Percentiles rank a stretch among this genome's conserved stretches.
Evolutionary conservation across 2,113 vertebrate genomes (phyloP).

Genomic region (Rafetus swinhoei): DNA sequence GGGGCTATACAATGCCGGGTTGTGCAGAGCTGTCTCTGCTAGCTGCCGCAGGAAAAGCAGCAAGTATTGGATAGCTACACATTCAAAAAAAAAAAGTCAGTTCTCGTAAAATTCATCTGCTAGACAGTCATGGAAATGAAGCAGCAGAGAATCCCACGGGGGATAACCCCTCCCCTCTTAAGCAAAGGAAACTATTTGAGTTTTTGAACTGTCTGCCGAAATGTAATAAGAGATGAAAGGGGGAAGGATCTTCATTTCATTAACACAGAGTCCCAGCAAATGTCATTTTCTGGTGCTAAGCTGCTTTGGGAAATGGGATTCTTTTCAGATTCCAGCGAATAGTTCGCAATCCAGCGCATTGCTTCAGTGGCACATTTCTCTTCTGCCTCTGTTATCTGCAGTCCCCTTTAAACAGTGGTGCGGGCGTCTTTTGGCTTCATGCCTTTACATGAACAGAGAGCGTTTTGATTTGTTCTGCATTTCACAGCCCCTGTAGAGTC

Average conservation of each 20-base stretch:
- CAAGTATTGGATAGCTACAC: conserved; percentile 47
- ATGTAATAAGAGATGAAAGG: conserved; percentile 71
- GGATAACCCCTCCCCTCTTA: conserved; percentile 67
- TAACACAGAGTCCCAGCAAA: conserved; percentile 73
- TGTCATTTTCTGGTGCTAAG: conserved; percentile 66
- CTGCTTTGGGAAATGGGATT: conserved; percentile 67
- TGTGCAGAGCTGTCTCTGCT: conserved; percentile 34
- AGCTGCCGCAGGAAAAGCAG: conserved; percentile 24
- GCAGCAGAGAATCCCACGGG: conserved; percentile 63
- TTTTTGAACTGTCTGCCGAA: conserved; percentile 71
- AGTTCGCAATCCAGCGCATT: conserved; percentile 64
- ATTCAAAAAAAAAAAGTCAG: conserved; percentile 65
- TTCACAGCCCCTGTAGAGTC: conserved; percentile 69
- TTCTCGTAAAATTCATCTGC: conserved; percentile 68
- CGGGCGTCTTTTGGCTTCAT: conserved; percentile 75
- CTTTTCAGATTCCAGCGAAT: conserved; percentile 66
- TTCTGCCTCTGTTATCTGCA: conserved; percentile 68
- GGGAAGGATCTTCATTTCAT: conserved; percentile 73
- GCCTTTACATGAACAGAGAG: conserved; percentile 68
- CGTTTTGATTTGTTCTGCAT: conserved; percentile 79
- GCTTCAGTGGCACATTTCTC: conserved; percentile 62
- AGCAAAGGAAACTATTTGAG: conserved; percentile 72
- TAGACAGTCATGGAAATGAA: conserved; percentile 62
- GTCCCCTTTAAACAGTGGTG: conserved; percentile 60
- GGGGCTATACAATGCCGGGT: conserved; percentile 2